phyloP scores from a whole-genome alignment of 1,140 invertebrate genomes.

The Heliothis subflexa region DNA sequence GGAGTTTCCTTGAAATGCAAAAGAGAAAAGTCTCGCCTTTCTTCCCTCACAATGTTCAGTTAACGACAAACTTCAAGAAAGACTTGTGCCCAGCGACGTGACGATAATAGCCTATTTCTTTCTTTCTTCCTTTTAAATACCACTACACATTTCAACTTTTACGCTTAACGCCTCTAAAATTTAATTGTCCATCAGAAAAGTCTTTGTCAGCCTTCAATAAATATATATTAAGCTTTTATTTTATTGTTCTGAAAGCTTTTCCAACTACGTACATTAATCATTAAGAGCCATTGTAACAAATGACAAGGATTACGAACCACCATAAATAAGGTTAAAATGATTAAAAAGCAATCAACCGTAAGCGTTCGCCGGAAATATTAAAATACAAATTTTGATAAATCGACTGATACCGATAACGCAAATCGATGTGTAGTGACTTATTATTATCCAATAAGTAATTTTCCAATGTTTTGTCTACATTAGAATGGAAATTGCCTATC shows the following conservation, averaged over 20 bases:
- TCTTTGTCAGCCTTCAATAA: neutral
- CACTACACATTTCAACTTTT: neutral
- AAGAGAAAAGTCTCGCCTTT: neutral
- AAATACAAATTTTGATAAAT: slow-evolving; percentile 18
- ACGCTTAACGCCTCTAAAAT: slow-evolving; percentile 12
- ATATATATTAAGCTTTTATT: neutral
- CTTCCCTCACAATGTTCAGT: neutral
- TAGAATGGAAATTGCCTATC: too few species aligned
- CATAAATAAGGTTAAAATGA: slow-evolving; percentile 21
- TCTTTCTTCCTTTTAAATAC: slow-evolving; percentile 2
- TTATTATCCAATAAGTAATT: neutral
- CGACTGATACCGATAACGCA: slow-evolving; percentile 6
- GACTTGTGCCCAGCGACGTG: slow-evolving; percentile 30
- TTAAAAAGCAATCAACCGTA: slow-evolving; percentile 38
- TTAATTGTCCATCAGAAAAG: neutral
- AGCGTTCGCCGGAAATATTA: slow-evolving; percentile 1
- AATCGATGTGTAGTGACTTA: slow-evolving; percentile 8
- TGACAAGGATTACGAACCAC: slow-evolving; percentile 19
- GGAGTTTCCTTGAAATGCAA: neutral
- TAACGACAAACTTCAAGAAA: slow-evolving; percentile 8
- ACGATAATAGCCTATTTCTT: neutral
- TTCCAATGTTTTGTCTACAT: too few species aligned
- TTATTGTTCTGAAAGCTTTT: slow-evolving; percentile 4
- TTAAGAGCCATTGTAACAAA: slow-evolving; percentile 10
- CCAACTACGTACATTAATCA: slow-evolving; percentile 26